Evolutionary conservation across 2,888 invertebrate species (phyloP).

Genomic region (Pemphredon lugubris): DNA sequence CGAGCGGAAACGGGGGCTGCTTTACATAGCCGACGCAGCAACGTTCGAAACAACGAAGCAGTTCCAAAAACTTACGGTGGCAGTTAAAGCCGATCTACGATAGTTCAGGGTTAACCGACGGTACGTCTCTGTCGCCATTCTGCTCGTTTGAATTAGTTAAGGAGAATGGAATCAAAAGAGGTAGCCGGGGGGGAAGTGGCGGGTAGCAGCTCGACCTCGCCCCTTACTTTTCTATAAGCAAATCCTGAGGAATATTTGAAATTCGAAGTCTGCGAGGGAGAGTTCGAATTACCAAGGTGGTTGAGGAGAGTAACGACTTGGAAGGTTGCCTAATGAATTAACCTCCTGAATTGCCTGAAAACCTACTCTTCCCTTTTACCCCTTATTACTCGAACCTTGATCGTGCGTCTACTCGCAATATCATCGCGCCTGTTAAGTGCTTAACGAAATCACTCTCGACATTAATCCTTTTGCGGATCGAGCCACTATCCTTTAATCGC

Average conservation of each 20-base stretch:
- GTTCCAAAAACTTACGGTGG: slow-evolving; percentile 68
- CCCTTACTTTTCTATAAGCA: slow-evolving; percentile 43
- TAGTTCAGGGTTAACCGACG: slow-evolving; percentile 68
- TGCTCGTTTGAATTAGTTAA: slow-evolving; percentile 36
- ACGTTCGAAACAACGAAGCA: slow-evolving; percentile 28
- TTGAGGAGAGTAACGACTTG: slow-evolving; percentile 28
- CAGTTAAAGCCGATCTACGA: slow-evolving; percentile 71
- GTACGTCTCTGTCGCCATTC: slow-evolving; percentile 56
- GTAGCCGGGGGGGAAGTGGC: neutral
- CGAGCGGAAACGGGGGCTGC: slow-evolving; percentile 14
- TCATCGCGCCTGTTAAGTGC: slow-evolving; percentile 7
- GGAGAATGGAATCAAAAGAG: slow-evolving; percentile 11
- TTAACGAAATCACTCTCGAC: neutral
- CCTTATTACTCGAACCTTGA: slow-evolving; percentile 24
- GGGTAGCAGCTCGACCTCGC: slow-evolving; percentile 12
- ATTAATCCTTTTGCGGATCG: neutral
- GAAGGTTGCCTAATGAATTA: slow-evolving; percentile 34
- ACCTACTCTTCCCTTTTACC: slow-evolving; percentile 7
- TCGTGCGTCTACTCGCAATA: slow-evolving; percentile 9
- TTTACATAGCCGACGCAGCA: slow-evolving; percentile 35
- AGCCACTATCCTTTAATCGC: too few species aligned
- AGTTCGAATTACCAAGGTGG: slow-evolving; percentile 23
- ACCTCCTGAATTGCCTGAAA: slow-evolving; percentile 22
- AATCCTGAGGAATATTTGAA: slow-evolving; percentile 48
- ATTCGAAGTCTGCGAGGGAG: slow-evolving; percentile 30